Evolutionary conservation across 2,113 vertebrate species (phyloP).

Genomic region (Otis tarda): DNA sequence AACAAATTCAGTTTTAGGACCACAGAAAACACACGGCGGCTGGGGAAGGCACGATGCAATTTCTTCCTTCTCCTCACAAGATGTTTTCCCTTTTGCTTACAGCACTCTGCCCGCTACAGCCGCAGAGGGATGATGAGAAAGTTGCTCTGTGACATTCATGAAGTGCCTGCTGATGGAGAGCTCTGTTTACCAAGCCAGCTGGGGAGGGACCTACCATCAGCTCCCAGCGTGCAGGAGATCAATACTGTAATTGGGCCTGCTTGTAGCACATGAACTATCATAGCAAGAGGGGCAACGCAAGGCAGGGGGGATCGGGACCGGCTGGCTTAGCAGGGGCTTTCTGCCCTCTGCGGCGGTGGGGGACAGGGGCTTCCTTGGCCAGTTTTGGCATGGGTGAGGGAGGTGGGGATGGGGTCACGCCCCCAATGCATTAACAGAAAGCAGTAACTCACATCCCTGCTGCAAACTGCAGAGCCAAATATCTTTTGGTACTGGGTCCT

Average conservation of each 20-base stretch:
- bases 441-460: accelerated
- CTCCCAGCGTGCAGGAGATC: neutral
- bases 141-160: neutral
- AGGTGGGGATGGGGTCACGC: neutral
- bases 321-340: neutral
- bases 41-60: neutral
- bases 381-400: neutral
- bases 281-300: neutral
- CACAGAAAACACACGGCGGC: accelerated
- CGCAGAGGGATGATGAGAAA: neutral
- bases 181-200: neutral
- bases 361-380: neutral
- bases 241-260: constrained; percentile 45
- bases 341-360: constrained; percentile 39
- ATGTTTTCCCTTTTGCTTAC: neutral
- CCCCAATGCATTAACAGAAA: accelerated
- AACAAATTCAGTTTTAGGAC: neutral
- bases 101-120: accelerated
- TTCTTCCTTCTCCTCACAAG: accelerated
- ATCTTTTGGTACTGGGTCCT: neutral
- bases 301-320: accelerated
- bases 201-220: neutral
- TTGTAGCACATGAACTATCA: constrained; percentile 36
- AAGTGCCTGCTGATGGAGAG: constrained; percentile 37
- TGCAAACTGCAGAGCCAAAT: neutral